Evolutionary conservation across 2,888 invertebrate genomes (phyloP), one percentile per base, ranked within the genome.

Genomic region (Trimorus sp.): DNA sequence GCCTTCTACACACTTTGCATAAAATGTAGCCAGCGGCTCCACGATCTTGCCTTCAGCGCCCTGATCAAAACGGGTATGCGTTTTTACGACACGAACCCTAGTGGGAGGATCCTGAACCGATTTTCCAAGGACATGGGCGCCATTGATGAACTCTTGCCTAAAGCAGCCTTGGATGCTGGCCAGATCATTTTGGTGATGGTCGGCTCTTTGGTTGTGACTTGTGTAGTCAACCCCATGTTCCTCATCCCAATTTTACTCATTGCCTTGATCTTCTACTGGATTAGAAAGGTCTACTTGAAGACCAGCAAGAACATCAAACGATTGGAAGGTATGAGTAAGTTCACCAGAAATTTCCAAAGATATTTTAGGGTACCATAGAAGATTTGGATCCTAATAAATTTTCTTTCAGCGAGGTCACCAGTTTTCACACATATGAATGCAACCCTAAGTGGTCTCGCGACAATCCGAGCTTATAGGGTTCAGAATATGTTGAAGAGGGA

Each of bases 11-110:
- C 87, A 3, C 84, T 92, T 1, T 93, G 93, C 80, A 91, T 94
- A 85, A 86, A 90, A 1, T 93, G 93, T 48, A 93, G 94, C 7
- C 92, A 92, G 63, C 89, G 87, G 14, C 90, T 95, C 0, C 94
- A 95, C 88, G 92, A 93, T 83, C 88, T 85, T 54, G 94, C 94
- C 92, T 94, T 95, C 86, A 84, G 88, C 7, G 90, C 93, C 12
- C 89, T 95, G 11, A 92, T 94, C n/a, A 89, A 93, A 70, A 92
- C 93, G 0, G 92, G 92, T 1, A 94, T 95, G 92, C 89, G 93
- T 71, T 98, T 98, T 91, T 98, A 97, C 89, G 97, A 97, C 87
- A 95, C 94, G 0, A 98, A 97, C 90, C 96, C 97, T 1, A 94
- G 95, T 85, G 96, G 96, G 45, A 93, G 96, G 68, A 96, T 98